phyloP scores from a whole-genome alignment of 2,113 vertebrate species.

The Tachuris rubrigastra region DNA sequence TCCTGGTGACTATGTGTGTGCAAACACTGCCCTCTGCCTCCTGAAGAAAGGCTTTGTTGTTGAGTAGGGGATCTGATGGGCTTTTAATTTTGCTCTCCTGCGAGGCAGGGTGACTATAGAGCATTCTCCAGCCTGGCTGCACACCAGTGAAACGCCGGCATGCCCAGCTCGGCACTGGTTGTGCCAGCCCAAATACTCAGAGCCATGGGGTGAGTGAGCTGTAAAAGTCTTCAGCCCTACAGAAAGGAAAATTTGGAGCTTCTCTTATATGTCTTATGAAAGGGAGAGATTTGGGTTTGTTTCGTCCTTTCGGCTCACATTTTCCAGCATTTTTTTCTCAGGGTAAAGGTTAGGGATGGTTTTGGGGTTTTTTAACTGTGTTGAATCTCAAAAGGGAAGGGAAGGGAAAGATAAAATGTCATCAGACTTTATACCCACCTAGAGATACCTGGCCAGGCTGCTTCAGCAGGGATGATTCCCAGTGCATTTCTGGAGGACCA shows the following conservation, averaged over 20 bases:
- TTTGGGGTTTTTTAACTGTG: neutral
- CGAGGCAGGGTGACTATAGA: neutral
- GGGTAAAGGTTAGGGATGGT: neutral
- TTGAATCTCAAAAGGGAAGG: neutral
- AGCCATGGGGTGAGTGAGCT: neutral
- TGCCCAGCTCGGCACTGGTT: neutral
- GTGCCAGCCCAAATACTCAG: neutral
- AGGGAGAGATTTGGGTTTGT: neutral
- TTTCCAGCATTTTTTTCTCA: neutral
- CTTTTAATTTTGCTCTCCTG: neutral
- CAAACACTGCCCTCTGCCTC: conserved; percentile 69
- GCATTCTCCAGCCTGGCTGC: neutral
- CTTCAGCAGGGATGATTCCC: neutral
- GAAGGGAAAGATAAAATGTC: neutral
- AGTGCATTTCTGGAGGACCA: neutral
- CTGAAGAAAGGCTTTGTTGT: neutral
- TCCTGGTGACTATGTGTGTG: neutral
- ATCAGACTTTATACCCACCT: neutral
- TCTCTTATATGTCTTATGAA: neutral
- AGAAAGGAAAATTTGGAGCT: neutral
- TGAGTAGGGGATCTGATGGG: neutral
- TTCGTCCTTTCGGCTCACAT: accelerated
- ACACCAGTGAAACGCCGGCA: accelerated
- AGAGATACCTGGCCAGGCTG: neutral
- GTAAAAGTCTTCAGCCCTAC: neutral